These are phyloP conservation scores for Gymnorhina tibicen DNA, from an alignment of 2,113 vertebrate genomes.

Conservation along the genomic window DNA sequence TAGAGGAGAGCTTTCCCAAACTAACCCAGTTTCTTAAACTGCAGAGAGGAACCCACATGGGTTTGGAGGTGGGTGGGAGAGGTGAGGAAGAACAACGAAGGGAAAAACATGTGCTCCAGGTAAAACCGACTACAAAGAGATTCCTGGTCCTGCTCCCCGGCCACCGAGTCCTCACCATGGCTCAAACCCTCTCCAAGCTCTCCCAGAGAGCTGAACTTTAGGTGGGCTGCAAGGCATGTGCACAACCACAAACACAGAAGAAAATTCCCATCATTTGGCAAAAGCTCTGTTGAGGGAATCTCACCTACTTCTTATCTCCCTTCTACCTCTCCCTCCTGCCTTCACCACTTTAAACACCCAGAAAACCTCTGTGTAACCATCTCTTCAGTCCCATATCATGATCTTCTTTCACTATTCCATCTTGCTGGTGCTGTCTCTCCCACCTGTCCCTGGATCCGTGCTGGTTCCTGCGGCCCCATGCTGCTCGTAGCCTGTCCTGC, in stretches of 20 bases:
- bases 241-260: fast-evolving
- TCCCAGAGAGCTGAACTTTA: not conserved
- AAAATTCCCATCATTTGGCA: not conserved
- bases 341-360: fast-evolving
- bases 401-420: fast-evolving
- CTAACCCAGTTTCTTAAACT: not conserved
- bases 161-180: not conserved
- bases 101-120: not conserved
- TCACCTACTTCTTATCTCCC: not conserved
- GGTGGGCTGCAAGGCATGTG: not conserved
- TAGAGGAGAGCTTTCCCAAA: not conserved
- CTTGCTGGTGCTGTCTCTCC: not conserved
- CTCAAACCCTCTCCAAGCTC: not conserved
- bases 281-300: not conserved
- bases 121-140: not conserved
- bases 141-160: not conserved
- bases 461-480: fast-evolving
- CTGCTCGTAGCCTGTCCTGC: fast-evolving
- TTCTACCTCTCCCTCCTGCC: not conserved
- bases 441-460: fast-evolving
- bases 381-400: not conserved
- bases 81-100: not conserved
- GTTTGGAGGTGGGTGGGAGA: not conserved
- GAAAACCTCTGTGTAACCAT: not conserved
- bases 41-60: not conserved